Evolutionary conservation across 2,797 vertebrate species (phyloP), one percentile per base, ranked within the genome.

Genomic region (Diceros bicornis): DNA sequence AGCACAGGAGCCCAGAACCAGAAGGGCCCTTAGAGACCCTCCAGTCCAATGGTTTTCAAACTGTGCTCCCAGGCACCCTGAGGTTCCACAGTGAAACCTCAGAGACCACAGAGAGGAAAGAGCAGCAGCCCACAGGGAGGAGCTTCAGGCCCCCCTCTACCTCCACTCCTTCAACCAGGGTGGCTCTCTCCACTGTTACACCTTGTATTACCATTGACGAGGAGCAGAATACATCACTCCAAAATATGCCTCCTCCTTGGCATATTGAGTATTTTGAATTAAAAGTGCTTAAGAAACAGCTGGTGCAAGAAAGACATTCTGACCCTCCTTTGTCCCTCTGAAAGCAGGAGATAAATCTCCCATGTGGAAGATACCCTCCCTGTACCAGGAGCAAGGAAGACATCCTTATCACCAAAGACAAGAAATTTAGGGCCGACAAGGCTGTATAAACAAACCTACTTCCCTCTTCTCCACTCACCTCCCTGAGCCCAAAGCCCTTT

Each of bases 121-220:
- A 14, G 0, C 55, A 34, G 74, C 37, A 59, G n/a, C 79, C n/a
- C 21, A 8, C 1, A 6, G 68, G n/a, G 50, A 6, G 16, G 74
- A 14, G 7, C 7, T 61, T 41, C 44, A 1, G 29, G 25, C 7
- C 17, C 29, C 34, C 16, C 6, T 12, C 9, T 0, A 0, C 37
- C 9, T 10, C 21, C 27, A 5, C 3, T 5, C 23, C n/a, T 74
- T 20, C 52, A 37, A 6, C 7, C 34, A 37, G 83, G 25, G 69
- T n/a, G 59, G 69, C 77, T 57, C 29, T 4, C 23, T 32, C 72
- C 2, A 0, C n/a, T 61, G 6, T 5, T 14, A 13, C 0, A 17
- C 44, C 47, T 68, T 6, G 6, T 32, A 4, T 34, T 11, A 18
- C 32, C 17, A 6, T 13, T 44, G 4, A 29, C 29, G 50, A 21